Conservation (phyloP, 2,888 invertebrate species). For the Beris chalybata region DNA sequence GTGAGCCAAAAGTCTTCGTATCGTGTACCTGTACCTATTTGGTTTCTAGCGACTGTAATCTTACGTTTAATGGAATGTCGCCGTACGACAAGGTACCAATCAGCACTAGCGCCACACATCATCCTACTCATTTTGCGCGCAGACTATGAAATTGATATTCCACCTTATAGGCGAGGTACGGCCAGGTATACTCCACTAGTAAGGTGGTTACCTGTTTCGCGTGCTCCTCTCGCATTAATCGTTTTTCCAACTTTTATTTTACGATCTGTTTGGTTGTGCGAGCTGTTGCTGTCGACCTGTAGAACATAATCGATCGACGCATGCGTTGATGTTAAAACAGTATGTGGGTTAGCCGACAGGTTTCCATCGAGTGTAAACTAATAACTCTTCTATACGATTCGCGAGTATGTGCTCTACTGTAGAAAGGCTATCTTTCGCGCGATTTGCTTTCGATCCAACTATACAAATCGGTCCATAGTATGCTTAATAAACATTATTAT, state of each 20-base stretch:
- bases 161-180: neutral
- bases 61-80: conserved; percentile 33
- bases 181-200: neutral
- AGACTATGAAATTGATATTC: conserved; percentile 9
- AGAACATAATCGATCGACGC: conserved; percentile 36
- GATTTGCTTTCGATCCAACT: too few relatives aligned
- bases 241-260: conserved; percentile 8
- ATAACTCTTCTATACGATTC: too few relatives aligned
- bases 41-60: too few relatives aligned
- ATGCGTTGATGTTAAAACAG: conserved; percentile 25
- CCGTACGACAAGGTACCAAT: conserved; percentile 33
- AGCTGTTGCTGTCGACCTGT: conserved; percentile 27
- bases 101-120: conserved; percentile 38
- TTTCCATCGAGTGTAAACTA: conserved; percentile 32
- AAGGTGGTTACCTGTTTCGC: conserved; percentile 22
- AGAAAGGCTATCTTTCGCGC: too few relatives aligned
- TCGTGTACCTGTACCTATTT: too few relatives aligned
- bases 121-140: conserved; percentile 34
- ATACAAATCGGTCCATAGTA: conserved; percentile 8
- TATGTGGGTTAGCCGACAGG: conserved; percentile 37
- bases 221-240: conserved; percentile 21
- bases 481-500: conserved; percentile 21
- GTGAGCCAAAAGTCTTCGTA: too few relatives aligned
- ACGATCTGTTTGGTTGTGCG: conserved; percentile 12
- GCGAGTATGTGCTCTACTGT: too few relatives aligned